phyloP scores from a whole-genome alignment of 2,888 invertebrate genomes.

The Diaperis boleti region DNA sequence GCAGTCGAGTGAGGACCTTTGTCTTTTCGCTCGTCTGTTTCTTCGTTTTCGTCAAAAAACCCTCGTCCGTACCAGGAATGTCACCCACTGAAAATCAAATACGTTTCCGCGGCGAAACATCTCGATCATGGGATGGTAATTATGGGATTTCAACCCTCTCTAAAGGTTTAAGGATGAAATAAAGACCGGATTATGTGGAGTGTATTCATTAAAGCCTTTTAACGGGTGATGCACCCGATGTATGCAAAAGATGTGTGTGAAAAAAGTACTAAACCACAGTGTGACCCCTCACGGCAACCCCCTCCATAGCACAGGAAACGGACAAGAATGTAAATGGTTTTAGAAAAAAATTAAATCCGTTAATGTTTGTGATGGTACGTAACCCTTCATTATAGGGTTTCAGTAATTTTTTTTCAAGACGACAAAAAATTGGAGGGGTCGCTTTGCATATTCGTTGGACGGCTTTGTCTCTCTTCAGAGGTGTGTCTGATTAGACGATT shows the following conservation, averaged over 20 bases:
- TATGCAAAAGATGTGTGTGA: slow-evolving; percentile 45
- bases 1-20: slow-evolving; percentile 19
- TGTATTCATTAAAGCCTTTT: slow-evolving; percentile 59
- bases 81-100: neutral
- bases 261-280: slow-evolving; percentile 36
- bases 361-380: slow-evolving; percentile 38
- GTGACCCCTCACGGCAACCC: slow-evolving; percentile 13
- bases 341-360: slow-evolving; percentile 39
- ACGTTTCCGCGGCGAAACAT: neutral
- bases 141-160: slow-evolving; percentile 44
- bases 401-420: slow-evolving; percentile 16
- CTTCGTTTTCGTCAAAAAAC: neutral
- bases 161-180: slow-evolving; percentile 48
- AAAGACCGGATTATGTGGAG: slow-evolving; percentile 59
- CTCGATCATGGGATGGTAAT: slow-evolving; percentile 33
- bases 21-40: slow-evolving; percentile 7
- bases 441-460: slow-evolving; percentile 30
- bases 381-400: slow-evolving; percentile 28
- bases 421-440: slow-evolving; percentile 27
- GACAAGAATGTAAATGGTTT: slow-evolving; percentile 35
- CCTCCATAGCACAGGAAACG: slow-evolving; percentile 32
- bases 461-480: slow-evolving; percentile 15
- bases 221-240: slow-evolving; percentile 40
- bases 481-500: slow-evolving; percentile 3
- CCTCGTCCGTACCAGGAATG: neutral